Conservation (phyloP, 2,888 invertebrate genomes). For the Macaria notata region DNA sequence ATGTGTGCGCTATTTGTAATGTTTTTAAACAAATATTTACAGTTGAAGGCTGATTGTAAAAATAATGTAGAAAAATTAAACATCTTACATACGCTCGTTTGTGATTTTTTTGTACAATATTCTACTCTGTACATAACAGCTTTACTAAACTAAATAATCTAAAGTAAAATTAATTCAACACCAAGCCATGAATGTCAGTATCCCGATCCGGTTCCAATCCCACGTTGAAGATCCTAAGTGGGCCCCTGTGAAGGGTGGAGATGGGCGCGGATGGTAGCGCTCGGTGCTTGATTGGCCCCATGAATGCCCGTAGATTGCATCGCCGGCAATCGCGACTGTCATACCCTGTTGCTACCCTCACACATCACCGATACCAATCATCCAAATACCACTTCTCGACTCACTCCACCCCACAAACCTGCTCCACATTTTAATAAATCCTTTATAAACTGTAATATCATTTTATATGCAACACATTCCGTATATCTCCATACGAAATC, state of each 20-base stretch:
- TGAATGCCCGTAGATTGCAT: conserved; percentile 80
- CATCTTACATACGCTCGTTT: no score
- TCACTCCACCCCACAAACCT: conserved; percentile 29
- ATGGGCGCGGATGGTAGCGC: conserved; percentile 67
- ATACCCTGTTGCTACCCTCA: conserved; percentile 29
- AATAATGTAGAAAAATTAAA: no score
- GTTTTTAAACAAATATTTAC: no score
- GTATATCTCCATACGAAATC: conserved; percentile 58
- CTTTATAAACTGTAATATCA: conserved; percentile 37
- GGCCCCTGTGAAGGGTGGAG: conserved; percentile 46
- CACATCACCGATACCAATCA: conserved; percentile 29
- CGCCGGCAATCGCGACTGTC: conserved; percentile 45
- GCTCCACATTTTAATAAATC: conserved; percentile 35
- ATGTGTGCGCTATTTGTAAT: no score
- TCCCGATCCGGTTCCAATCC: not conserved
- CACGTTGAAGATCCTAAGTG: conserved; percentile 14
- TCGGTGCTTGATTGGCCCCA: conserved; percentile 79
- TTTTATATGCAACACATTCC: conserved; percentile 41
- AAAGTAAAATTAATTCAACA: no score
- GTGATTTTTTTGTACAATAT: no score
- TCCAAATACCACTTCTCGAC: conserved; percentile 27
- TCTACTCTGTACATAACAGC: no score
- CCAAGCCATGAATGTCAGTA: no score
- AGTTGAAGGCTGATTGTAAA: no score
- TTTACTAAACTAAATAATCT: no score